These are phyloP conservation scores for Timema cristinae DNA, from an alignment of 2,888 invertebrate species.

Conservation along the genomic window DNA sequence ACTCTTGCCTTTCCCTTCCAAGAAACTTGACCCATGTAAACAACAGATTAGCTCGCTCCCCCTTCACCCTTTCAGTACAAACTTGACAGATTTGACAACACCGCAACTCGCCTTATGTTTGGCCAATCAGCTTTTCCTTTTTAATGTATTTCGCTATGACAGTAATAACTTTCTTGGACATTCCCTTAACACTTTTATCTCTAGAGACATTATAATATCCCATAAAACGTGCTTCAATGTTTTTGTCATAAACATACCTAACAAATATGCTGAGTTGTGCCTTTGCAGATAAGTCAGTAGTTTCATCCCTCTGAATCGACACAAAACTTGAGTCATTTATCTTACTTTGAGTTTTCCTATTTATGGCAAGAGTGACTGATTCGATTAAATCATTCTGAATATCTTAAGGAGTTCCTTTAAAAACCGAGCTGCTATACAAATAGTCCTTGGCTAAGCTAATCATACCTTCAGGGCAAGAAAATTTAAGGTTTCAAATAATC, in stretches of 20 bases:
- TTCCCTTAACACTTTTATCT: not conserved
- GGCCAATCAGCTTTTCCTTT: conserved; percentile 17
- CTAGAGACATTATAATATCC: conserved; percentile 18
- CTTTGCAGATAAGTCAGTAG: conserved; percentile 21
- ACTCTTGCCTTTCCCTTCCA: no score
- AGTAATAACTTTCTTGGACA: not conserved
- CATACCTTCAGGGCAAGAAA: no score
- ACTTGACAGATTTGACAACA: no score
- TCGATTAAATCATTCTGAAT: no score
- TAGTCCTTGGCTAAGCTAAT: no score
- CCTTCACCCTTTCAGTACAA: no score
- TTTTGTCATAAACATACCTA: conserved; percentile 17
- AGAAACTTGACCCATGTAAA: no score
- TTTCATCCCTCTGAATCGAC: conserved; percentile 25
- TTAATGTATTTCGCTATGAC: not conserved
- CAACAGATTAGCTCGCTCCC: no score
- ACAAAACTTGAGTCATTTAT: conserved; percentile 16
- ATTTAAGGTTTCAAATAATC: no score
- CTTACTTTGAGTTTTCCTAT: conserved; percentile 13
- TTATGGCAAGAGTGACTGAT: not conserved
- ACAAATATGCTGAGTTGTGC: conserved; percentile 26
- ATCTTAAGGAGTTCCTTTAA: no score
- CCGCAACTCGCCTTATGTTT: conserved; percentile 26
- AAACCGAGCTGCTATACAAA: no score
- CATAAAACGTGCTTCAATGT: conserved; percentile 22